Base-by-base conservation (phyloP, 2,797 vertebrate species). In the Oreortyx pictus region DNA sequence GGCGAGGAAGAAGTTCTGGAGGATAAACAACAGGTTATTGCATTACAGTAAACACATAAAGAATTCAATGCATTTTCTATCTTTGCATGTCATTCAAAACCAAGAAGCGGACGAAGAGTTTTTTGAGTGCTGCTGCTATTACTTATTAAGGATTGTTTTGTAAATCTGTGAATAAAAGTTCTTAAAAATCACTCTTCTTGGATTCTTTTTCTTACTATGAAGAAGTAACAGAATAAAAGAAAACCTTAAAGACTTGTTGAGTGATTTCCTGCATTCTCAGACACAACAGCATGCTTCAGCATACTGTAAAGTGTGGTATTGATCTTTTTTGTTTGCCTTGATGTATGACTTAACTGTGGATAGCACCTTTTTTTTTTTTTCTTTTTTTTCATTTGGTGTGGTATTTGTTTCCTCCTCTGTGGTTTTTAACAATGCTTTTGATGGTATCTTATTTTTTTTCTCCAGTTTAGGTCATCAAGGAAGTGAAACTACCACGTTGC, bases 11-110 rank as follows among this genome's bases (percentile, higher is more conserved):
- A 96, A 19, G 84, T 95, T 87, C 91, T 97, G 92, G 96, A 95
- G 95, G 98, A 98, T 78, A 97, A 81, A 25, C 96, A 95, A 65
- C 97, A 96, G 91, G 97, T 98, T 92, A 92, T 97, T 71, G 91
- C 88, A 24, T 78, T 98, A 37, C 96, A 89, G 5, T 98, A 95
- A 98, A 56, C 76, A 11, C 5, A 10, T 46, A 44, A 82, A 31
- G 39, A 44, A 31, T 14, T 66, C 54, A 35, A 6, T 14, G 49
- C 81, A 52, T 4, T 37, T 88, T 37, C 23, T 61, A 20, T 50
- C 52, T 79, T 88, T 86, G 15, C 1, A 8, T 70, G 2, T 57
- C 10, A 5, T 18, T 89, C n/a, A 89, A 85, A 92, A 66, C 25
- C n/a, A 68, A 64, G 83, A 81, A 88, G 39, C 43, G 79, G 27